Evolutionary conservation across 2,888 invertebrate genomes (phyloP).

Genomic region (Nephrotoma appendiculata): DNA sequence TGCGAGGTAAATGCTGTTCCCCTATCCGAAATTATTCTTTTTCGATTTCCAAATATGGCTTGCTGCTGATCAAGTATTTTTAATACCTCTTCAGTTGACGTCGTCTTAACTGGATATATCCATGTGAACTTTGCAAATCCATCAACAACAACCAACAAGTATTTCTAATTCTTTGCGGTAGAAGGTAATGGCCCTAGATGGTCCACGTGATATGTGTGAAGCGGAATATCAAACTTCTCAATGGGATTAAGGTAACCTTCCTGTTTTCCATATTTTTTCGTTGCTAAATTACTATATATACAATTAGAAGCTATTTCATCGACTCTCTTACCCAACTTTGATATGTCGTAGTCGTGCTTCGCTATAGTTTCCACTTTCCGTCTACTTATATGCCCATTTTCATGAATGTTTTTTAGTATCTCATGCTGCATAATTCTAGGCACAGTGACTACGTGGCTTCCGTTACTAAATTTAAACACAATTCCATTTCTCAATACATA

Average conservation of each 20-base stretch:
- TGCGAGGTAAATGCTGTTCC: not conserved
- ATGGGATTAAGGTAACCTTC: not conserved
- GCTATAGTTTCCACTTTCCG: not conserved
- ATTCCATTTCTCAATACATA: no score
- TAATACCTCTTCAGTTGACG: no score
- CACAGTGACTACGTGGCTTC: not conserved
- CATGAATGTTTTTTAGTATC: not conserved
- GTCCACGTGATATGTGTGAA: not conserved
- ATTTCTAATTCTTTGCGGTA: not conserved
- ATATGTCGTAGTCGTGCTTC: not conserved
- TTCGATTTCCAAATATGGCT: no score
- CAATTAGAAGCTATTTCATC: not conserved
- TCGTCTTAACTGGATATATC: no score
- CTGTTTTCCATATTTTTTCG: not conserved
- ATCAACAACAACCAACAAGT: not conserved
- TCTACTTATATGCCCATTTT: not conserved
- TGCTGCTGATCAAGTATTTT: no score
- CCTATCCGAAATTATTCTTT: not conserved
- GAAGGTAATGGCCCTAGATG: not conserved
- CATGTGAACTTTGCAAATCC: no score
- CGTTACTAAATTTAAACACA: not conserved
- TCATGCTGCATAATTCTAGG: not conserved
- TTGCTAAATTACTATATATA: not conserved
- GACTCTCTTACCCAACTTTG: not conserved
- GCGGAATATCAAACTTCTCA: not conserved